phyloP scores from a whole-genome alignment of 2,797 vertebrate species.

The Megalops cyprinoides region DNA sequence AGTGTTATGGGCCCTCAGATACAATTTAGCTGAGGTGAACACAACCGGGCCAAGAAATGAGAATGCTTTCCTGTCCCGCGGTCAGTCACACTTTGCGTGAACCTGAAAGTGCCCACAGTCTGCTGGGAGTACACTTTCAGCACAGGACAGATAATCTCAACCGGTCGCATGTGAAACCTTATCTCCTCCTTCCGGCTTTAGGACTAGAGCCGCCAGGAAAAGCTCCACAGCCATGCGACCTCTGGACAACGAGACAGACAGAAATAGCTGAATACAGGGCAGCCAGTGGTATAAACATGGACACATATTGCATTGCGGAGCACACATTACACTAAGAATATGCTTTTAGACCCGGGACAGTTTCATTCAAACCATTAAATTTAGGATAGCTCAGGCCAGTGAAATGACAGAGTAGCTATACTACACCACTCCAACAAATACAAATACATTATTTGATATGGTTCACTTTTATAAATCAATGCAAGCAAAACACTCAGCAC shows the following conservation, averaged over 20 bases:
- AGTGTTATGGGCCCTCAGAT: neutral
- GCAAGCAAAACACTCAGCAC: neutral
- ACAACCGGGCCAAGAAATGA: too few species aligned
- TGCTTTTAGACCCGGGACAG: neutral
- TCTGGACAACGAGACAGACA: neutral
- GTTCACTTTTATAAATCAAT: neutral
- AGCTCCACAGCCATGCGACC: neutral
- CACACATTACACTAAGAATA: too few species aligned
- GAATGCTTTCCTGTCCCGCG: neutral
- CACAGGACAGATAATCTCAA: neutral
- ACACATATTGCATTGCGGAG: neutral
- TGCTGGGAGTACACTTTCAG: neutral
- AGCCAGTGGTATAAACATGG: neutral
- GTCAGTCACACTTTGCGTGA: neutral
- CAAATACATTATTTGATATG: conserved; percentile 1
- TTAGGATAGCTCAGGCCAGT: neutral
- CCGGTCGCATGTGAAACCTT: neutral
- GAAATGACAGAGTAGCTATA: neutral
- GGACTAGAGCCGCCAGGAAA: neutral
- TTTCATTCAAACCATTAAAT: neutral
- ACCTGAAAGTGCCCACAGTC: neutral
- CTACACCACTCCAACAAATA: neutral
- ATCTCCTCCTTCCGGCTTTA: neutral
- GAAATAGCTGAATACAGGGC: neutral
- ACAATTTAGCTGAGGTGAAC: neutral